Conservation (phyloP, 2,888 invertebrate species). For the Smittia aterrima region DNA sequence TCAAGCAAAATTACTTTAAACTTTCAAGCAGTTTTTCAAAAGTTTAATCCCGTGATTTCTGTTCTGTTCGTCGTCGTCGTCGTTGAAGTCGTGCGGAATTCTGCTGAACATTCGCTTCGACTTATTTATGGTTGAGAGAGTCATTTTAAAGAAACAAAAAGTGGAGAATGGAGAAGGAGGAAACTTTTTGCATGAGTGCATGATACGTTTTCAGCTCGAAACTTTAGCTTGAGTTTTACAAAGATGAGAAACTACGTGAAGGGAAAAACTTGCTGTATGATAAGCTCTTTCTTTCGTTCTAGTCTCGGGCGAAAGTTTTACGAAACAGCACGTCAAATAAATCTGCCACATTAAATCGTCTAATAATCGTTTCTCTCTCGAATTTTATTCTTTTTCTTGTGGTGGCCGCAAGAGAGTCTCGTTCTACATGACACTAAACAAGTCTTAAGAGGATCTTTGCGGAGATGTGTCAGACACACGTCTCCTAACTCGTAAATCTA, state of each 20-base stretch:
- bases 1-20: slow-evolving; percentile 26
- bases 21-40: slow-evolving; percentile 21
- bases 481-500: slow-evolving; percentile 30
- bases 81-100: slow-evolving; percentile 19
- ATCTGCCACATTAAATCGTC: slow-evolving; percentile 41
- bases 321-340: slow-evolving; percentile 35
- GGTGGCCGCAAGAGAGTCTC: slow-evolving; percentile 11
- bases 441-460: neutral
- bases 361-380: slow-evolving; percentile 33
- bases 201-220: slow-evolving; percentile 8
- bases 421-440: slow-evolving; percentile 26
- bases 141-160: slow-evolving; percentile 14
- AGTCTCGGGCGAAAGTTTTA: neutral
- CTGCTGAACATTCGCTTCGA: slow-evolving; percentile 15
- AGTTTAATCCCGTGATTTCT: slow-evolving; percentile 20
- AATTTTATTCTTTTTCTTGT: neutral
- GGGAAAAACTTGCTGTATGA: slow-evolving; percentile 9
- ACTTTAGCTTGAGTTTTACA: neutral
- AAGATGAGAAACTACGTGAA: slow-evolving; percentile 19
- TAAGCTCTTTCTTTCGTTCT: slow-evolving; percentile 11
- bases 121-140: slow-evolving; percentile 20
- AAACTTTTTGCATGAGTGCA: slow-evolving; percentile 24
- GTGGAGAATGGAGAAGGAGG: neutral
- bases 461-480: slow-evolving; percentile 22
- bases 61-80: slow-evolving; percentile 13